Evolutionary conservation across 1,140 invertebrate species (phyloP).

Genomic region (Monomorium pharaonis): DNA sequence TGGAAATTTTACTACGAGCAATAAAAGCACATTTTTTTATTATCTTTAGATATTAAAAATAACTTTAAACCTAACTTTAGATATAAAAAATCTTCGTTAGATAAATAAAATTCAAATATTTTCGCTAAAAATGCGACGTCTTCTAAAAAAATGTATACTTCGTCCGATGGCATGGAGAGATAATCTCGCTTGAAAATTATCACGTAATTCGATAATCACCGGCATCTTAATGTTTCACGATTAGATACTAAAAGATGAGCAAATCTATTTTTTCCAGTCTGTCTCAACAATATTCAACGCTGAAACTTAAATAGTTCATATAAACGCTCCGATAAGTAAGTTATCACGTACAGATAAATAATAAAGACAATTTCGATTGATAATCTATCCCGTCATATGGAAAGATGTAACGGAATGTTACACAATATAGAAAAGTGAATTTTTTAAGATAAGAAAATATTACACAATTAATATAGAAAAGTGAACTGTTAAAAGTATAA

Average conservation of each 20-base stretch:
- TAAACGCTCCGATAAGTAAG: neutral
- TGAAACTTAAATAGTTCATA: neutral
- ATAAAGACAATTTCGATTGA: neutral
- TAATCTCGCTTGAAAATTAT: neutral
- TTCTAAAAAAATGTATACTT: neutral
- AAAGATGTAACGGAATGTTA: neutral
- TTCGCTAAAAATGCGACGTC: neutral
- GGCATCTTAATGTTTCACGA: conserved; percentile 3
- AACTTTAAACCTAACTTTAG: neutral
- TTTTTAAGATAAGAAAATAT: neutral
- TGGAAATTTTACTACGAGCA: neutral
- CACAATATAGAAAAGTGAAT: neutral
- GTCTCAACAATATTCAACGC: neutral
- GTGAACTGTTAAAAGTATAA: neutral
- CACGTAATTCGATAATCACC: conserved; percentile 47
- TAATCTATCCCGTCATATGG: neutral
- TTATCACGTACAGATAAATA: conserved; percentile 18
- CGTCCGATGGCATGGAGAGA: neutral
- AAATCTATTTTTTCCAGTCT: neutral
- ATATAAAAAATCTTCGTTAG: neutral
- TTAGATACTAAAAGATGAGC: conserved; percentile 48
- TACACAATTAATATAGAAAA: neutral
- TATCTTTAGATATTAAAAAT: neutral
- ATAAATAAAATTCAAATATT: neutral
- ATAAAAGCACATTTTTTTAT: neutral